Conservation (phyloP, 2,888 invertebrate species). For the Drosophila pegasa region DNA sequence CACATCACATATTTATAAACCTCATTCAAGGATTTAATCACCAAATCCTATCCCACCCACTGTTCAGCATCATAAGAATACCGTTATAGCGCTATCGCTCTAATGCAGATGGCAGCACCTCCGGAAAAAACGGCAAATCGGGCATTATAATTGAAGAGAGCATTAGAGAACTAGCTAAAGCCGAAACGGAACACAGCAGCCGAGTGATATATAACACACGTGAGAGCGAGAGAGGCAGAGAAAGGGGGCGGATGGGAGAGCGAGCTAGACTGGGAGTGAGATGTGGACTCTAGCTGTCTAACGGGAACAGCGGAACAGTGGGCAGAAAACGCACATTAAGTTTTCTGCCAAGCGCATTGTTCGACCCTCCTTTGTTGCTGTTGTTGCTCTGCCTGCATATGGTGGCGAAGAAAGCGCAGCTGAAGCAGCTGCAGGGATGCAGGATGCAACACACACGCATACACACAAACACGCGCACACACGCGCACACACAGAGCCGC, state of each 20-base stretch:
- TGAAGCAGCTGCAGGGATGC: slow-evolving; percentile 35
- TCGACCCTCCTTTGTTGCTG: slow-evolving; percentile 44
- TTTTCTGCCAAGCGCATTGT: slow-evolving; percentile 68
- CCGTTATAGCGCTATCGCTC: slow-evolving; percentile 28
- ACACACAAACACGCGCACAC: slow-evolving; percentile 12
- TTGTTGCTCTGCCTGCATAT: slow-evolving; percentile 28
- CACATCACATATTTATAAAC: background rate
- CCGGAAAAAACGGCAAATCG: slow-evolving; percentile 48
- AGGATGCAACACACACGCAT: slow-evolving; percentile 36
- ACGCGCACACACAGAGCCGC: slow-evolving; percentile 4
- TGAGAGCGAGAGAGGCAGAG: too few relatives aligned
- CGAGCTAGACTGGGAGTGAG: background rate
- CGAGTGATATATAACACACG: slow-evolving; percentile 11
- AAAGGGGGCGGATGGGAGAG: background rate
- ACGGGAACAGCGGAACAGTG: slow-evolving; percentile 25
- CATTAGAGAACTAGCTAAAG: slow-evolving; percentile 47
- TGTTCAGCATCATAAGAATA: slow-evolving; percentile 21
- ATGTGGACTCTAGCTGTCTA: slow-evolving; percentile 12
- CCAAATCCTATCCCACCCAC: slow-evolving; percentile 2
- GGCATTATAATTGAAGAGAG: slow-evolving; percentile 60
- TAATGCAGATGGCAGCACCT: slow-evolving; percentile 43
- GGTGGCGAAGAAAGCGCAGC: slow-evolving; percentile 70
- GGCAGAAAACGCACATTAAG: slow-evolving; percentile 70
- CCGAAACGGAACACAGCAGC: slow-evolving; percentile 5
- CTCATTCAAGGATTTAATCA: background rate